A percentile compares a stretch with the other conserved stretches of the same genome.
These are phyloP conservation scores for Hydropsyche tenuis DNA, from an alignment of 1,140 invertebrate genomes.

Conservation along the genomic window DNA sequence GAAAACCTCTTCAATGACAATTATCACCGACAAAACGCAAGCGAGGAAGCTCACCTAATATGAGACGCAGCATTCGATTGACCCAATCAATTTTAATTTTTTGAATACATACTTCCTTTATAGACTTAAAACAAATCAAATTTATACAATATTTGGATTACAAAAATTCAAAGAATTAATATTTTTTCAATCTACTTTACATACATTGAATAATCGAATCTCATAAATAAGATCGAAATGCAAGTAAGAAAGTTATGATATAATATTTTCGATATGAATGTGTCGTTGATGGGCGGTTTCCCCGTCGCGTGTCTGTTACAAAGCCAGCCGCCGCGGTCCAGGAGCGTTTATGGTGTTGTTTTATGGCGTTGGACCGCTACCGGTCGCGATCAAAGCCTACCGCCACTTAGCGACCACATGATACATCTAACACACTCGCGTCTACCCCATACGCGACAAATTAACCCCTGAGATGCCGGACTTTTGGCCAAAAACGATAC, in stretches of 20 bases:
- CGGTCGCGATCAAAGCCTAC: constrained; percentile 34
- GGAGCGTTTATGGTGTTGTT: constrained; percentile 36
- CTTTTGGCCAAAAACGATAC: not conserved
- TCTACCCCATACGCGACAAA: constrained; percentile 11
- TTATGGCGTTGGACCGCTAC: constrained; percentile 34
- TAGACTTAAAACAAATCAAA: no score
- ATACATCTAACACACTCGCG: constrained; percentile 35
- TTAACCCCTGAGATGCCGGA: not conserved
- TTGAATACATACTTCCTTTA: no score
- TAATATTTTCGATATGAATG: not conserved
- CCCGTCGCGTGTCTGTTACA: constrained; percentile 12
- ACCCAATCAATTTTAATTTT: no score
- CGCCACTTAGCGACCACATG: constrained; percentile 33
- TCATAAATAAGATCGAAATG: no score
- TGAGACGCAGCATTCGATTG: not conserved
- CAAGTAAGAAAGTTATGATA: not conserved
- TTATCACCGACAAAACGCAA: constrained; percentile 14
- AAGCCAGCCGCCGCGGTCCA: not conserved
- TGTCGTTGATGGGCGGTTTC: not conserved
- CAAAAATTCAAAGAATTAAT: no score
- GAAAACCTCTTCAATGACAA: constrained; percentile 32
- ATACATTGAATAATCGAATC: no score
- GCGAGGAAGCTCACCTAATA: not conserved
- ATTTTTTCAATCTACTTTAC: no score
- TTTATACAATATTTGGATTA: no score